Percentiles rank a stretch among this genome's conserved stretches.
Conservation (phyloP, 2,113 vertebrate genomes). For the Syngnathus scovelli region DNA sequence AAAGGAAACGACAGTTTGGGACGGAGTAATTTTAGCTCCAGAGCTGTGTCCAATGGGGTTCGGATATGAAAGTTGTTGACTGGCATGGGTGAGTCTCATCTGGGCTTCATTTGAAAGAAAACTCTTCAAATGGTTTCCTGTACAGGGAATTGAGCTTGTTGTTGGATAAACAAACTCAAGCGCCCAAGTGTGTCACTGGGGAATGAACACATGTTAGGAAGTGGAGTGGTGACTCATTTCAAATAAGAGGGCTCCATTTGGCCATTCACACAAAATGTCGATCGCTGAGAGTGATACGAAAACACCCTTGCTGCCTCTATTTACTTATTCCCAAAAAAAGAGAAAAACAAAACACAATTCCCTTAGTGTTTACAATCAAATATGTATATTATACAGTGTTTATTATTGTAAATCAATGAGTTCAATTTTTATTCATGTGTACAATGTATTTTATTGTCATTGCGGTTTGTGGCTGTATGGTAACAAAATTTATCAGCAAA, state of each 20-base stretch:
- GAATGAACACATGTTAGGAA: constrained; percentile 15
- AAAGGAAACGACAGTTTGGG: constrained; percentile 77
- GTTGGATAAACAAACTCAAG: constrained; percentile 30
- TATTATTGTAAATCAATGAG: neutral
- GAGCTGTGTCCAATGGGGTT: constrained; percentile 65
- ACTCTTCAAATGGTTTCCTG: constrained; percentile 41
- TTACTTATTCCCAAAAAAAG: neutral
- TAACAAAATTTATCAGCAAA: neutral
- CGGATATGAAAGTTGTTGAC: constrained; percentile 48
- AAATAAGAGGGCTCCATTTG: constrained; percentile 11
- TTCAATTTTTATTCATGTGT: neutral
- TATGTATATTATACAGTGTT: neutral
- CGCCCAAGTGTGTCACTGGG: constrained; percentile 16
- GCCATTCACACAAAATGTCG: constrained; percentile 2
- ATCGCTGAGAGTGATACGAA: constrained; percentile 1
- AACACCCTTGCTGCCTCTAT: neutral
- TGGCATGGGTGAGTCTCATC: constrained; percentile 50
- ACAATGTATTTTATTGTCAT: neutral
- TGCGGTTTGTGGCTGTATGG: neutral
- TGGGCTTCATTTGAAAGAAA: constrained; percentile 63
- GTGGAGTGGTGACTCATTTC: constrained; percentile 12
- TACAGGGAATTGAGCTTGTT: constrained; percentile 28
- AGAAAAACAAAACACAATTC: neutral
- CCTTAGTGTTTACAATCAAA: neutral
- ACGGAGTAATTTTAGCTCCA: constrained; percentile 76